Evolutionary conservation across 2,113 vertebrate genomes (phyloP).

Genomic region (Phylloscopus whistleri): DNA sequence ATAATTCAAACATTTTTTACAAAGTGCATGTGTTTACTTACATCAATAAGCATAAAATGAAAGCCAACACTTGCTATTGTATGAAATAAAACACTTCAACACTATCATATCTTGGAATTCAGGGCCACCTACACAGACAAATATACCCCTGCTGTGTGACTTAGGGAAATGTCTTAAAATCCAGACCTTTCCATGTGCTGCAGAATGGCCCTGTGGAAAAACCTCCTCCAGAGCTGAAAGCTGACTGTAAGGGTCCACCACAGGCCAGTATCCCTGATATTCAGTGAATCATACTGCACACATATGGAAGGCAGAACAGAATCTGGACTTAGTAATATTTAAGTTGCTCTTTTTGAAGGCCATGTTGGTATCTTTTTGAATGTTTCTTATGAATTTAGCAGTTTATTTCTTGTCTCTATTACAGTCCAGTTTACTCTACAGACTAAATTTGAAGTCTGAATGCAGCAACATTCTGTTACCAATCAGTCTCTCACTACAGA

Average conservation of each 20-base stretch:
- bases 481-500: background rate
- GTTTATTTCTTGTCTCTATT: background rate
- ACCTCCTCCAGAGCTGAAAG: background rate
- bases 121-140: background rate
- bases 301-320: background rate
- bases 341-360: background rate
- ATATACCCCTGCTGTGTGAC: fast-evolving
- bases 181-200: background rate
- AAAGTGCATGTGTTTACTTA: background rate
- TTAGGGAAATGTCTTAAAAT: background rate
- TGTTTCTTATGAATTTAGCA: background rate
- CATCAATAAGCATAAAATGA: background rate
- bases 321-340: background rate
- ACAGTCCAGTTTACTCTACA: background rate
- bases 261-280: background rate
- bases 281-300: background rate
- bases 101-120: background rate
- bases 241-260: background rate
- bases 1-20: background rate
- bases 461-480: background rate
- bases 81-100: background rate
- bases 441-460: background rate
- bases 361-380: background rate
- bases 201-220: background rate
- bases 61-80: background rate